Conservation (phyloP, 2,797 vertebrate species). For the Adelosebastes latens region DNA sequence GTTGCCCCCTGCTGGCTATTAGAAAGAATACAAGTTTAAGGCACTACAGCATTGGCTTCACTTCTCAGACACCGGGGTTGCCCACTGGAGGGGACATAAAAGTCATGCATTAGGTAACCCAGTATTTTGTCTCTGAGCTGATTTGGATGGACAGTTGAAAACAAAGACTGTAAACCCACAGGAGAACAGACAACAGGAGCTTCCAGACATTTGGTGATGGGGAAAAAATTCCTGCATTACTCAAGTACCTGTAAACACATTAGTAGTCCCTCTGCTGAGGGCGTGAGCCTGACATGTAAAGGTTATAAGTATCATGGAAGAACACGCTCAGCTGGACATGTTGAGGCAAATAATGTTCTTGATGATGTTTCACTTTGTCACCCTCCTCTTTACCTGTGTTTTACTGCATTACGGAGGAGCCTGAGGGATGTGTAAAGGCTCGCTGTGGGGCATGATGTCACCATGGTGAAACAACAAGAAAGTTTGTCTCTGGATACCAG, state of each 20-base stretch:
- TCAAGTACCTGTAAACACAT: conserved; percentile 1
- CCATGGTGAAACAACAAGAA: neutral
- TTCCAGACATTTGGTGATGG: neutral
- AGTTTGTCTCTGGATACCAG: too few relatives aligned
- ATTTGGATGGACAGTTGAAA: neutral
- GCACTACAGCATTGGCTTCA: accelerated
- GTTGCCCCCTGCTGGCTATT: too few relatives aligned
- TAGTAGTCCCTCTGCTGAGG: neutral
- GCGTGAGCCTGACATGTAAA: neutral
- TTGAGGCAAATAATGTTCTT: neutral
- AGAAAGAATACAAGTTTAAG: too few relatives aligned
- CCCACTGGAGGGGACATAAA: neutral
- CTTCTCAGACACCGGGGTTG: too few relatives aligned
- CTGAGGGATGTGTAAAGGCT: neutral
- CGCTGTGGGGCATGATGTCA: neutral
- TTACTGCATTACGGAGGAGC: neutral
- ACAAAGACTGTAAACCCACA: neutral
- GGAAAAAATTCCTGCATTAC: neutral
- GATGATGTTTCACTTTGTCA: neutral
- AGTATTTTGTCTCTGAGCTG: neutral
- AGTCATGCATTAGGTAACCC: neutral
- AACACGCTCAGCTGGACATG: conserved; percentile 24
- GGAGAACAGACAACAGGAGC: neutral
- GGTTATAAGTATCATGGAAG: neutral
- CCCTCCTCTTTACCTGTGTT: too few relatives aligned